These are phyloP conservation scores for Plecotus auritus DNA, from an alignment of 2,113 vertebrate genomes.

Conservation along the genomic window DNA sequence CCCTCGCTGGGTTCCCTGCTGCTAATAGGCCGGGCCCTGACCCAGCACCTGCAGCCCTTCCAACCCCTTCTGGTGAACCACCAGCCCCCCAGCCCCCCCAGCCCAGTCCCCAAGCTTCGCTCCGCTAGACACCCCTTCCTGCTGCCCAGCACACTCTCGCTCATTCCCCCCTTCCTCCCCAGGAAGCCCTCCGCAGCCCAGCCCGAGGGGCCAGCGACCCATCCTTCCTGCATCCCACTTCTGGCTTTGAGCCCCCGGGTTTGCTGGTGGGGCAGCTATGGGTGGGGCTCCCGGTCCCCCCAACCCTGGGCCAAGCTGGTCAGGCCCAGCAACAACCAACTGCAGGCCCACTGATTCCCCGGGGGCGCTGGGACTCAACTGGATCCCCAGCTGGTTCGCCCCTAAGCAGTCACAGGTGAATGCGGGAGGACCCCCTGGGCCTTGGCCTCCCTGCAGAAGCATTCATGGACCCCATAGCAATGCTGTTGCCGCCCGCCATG, in stretches of 20 bases:
- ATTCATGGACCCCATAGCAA: background rate
- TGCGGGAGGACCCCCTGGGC: rapidly evolving
- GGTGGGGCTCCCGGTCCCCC: background rate
- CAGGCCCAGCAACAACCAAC: no score
- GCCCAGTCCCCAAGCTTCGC: background rate
- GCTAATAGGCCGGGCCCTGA: background rate
- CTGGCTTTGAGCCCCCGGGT: background rate
- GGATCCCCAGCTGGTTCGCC: rapidly evolving
- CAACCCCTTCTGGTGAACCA: background rate
- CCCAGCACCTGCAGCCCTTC: background rate
- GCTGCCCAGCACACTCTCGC: background rate
- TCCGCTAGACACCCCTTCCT: background rate
- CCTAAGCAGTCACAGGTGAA: background rate
- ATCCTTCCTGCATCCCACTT: background rate
- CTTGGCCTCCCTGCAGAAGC: background rate
- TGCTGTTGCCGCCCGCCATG: background rate
- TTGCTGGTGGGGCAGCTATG: background rate
- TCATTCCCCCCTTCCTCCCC: background rate
- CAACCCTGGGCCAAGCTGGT: background rate
- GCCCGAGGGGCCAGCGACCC: no score
- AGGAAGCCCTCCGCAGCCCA: background rate
- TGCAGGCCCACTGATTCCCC: background rate
- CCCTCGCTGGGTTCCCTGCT: no score
- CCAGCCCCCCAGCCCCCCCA: background rate
- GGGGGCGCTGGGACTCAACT: no score